Evolutionary conservation across 2,797 vertebrate genomes (phyloP), one percentile per base, ranked within the genome.

Genomic region (Vespertilio murinus): DNA sequence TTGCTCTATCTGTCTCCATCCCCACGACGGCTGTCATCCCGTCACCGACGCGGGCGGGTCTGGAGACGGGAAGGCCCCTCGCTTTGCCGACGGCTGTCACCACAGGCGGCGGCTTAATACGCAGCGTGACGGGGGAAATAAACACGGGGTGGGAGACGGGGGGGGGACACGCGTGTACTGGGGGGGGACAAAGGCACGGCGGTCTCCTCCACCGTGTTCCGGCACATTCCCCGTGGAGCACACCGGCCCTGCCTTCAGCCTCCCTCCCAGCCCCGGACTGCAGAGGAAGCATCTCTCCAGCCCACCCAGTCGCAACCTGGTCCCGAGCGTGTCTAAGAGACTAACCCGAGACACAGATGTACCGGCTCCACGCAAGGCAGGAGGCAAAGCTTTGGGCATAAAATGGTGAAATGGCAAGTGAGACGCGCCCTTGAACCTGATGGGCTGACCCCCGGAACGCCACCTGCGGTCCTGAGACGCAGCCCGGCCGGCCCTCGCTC

Each of bases 21-120:
- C 88, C 84, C 79, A 38, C 4, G 87, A 81, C 16, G 92, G 75
- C 94, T 96, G 92, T 95, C 95, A 96, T 52, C 83, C 12, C 77
- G 56, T 92, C 89, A 92, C 23, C 7, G 14, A 42, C 85, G 28
- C 40, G 87, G 75, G 75, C 25, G 67, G 88, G 61, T 78, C 90
- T 88, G 20, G 78, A 78, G 14, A 74, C 73, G 65, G 61, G 54
- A 93, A 70, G 69, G 45, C 20, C 0, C 56, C 38, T 5, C 6
- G 11, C 67, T 86, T 88, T 69, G 69, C 73, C 67, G 59, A 85
- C 47, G 79, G 69, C 90, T 94, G 93, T 93, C 93, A 94, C 45
- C 49, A 73, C 18, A 18, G 67, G 56, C 9, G 78, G 79, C 40
- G 75, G 93, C 16, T 33, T 65, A 85, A 84, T 14, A 61, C 2